phyloP scores from a whole-genome alignment of 2,888 invertebrate genomes.

The Yponomeuta evonymella region DNA sequence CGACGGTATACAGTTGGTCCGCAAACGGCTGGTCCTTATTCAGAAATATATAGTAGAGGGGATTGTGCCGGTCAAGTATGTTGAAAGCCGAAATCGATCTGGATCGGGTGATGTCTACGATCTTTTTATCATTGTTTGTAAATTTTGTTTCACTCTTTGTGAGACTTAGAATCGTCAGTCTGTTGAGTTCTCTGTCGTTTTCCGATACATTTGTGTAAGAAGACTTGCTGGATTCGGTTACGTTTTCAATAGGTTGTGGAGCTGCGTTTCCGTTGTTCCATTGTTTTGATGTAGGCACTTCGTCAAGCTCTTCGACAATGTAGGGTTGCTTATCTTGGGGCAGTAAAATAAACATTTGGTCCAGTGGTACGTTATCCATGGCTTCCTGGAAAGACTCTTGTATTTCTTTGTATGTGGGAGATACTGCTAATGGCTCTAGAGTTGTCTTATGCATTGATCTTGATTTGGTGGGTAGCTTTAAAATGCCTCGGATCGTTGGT shows the following conservation, averaged over 20 bases:
- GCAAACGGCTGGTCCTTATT: slow-evolving; percentile 3
- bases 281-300: background rate
- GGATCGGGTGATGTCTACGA: background rate
- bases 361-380: background rate
- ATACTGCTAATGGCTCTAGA: slow-evolving; percentile 2
- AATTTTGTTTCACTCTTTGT: background rate
- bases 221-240: background rate
- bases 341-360: background rate
- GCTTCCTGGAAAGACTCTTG: background rate
- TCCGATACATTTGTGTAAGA: background rate
- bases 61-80: background rate
- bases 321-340: background rate
- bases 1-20: slow-evolving; percentile 3
- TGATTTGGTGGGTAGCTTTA: background rate
- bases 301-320: background rate
- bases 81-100: background rate
- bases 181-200: background rate
- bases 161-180: background rate
- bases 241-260: background rate
- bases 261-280: background rate
- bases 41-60: slow-evolving; percentile 1
- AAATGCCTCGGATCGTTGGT: too few relatives aligned
- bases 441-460: background rate
- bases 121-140: background rate
- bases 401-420: background rate